These are phyloP conservation scores for Venusia cambrica DNA, from an alignment of 2,888 invertebrate genomes.

Conservation along the genomic window DNA sequence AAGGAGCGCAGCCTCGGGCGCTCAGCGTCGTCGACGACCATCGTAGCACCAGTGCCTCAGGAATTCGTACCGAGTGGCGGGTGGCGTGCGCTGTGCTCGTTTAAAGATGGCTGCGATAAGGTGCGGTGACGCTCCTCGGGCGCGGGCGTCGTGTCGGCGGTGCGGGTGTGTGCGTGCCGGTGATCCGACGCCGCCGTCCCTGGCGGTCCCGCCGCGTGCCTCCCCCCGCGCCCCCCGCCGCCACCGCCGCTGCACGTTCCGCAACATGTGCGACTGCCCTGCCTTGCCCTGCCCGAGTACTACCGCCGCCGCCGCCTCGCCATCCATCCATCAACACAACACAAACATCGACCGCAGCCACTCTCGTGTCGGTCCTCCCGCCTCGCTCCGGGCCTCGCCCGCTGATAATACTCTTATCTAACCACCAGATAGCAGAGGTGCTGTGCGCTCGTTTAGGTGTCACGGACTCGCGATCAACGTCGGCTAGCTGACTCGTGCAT, in stretches of 20 bases:
- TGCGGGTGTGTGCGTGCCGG: constrained; percentile 68
- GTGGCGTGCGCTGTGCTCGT: constrained; percentile 74
- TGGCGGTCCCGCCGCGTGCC: constrained; percentile 52
- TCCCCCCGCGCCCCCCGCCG: constrained; percentile 41
- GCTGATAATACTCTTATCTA: constrained; percentile 73
- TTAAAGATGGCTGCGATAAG: constrained; percentile 80
- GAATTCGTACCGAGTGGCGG: constrained; percentile 72
- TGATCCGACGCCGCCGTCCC: constrained; percentile 61
- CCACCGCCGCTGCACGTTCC: constrained; percentile 67
- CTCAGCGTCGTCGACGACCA: constrained; percentile 50
- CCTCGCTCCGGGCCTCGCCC: constrained; percentile 64
- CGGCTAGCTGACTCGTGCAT: constrained; percentile 45
- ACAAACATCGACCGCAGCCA: constrained; percentile 53
- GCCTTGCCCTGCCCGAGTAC: constrained; percentile 39
- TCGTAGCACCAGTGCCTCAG: constrained; percentile 59
- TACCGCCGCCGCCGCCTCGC: constrained; percentile 34
- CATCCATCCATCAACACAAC: constrained; percentile 48
- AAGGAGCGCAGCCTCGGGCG: constrained; percentile 58
- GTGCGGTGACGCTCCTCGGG: constrained; percentile 73
- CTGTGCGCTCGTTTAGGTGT: constrained; percentile 74
- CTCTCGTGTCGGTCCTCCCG: constrained; percentile 56
- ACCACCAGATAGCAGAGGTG: constrained; percentile 78
- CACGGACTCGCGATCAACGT: constrained; percentile 64
- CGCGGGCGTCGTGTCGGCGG: constrained; percentile 67
- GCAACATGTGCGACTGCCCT: constrained; percentile 68